phyloP scores from a whole-genome alignment of 2,888 invertebrate species.

The Lithophane semibrunnea region DNA sequence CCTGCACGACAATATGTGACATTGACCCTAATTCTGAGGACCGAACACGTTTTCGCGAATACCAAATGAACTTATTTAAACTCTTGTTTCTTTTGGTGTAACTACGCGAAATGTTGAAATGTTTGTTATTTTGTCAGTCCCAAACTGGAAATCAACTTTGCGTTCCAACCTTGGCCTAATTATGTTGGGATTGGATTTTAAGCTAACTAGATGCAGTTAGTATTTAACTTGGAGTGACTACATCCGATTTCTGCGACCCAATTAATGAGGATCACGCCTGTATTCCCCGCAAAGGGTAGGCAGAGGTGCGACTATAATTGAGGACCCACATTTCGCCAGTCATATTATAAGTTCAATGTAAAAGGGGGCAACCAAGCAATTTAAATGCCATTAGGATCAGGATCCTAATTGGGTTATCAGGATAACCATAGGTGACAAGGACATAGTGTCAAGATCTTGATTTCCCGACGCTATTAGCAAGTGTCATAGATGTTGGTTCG shows the following conservation, averaged over 20 bases:
- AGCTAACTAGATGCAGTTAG: constrained; percentile 17
- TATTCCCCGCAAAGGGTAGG: background rate
- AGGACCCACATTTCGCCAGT: background rate
- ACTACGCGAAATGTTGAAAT: constrained; percentile 10
- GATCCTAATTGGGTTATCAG: no score
- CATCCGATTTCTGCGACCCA: constrained; percentile 20
- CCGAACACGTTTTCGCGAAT: constrained; percentile 43
- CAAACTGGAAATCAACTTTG: constrained; percentile 7
- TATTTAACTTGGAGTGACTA: constrained; percentile 28
- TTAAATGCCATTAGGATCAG: background rate
- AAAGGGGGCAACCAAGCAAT: background rate
- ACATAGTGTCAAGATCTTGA: background rate
- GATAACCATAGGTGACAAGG: background rate
- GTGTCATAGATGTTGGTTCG: constrained; percentile 12
- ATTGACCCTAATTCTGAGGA: constrained; percentile 58
- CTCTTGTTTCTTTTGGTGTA: constrained; percentile 30
- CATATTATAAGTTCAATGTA: background rate
- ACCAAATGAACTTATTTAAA: constrained; percentile 40
- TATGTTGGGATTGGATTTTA: constrained; percentile 19
- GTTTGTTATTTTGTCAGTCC: background rate
- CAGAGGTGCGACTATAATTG: background rate
- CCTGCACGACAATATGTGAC: constrained; percentile 51
- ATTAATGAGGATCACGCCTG: constrained; percentile 1
- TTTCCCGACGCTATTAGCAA: background rate
- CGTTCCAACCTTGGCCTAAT: constrained; percentile 33